These are phyloP conservation scores for Gobio occitaniae DNA, from an alignment of 2,797 vertebrate genomes.

Conservation along the genomic window DNA sequence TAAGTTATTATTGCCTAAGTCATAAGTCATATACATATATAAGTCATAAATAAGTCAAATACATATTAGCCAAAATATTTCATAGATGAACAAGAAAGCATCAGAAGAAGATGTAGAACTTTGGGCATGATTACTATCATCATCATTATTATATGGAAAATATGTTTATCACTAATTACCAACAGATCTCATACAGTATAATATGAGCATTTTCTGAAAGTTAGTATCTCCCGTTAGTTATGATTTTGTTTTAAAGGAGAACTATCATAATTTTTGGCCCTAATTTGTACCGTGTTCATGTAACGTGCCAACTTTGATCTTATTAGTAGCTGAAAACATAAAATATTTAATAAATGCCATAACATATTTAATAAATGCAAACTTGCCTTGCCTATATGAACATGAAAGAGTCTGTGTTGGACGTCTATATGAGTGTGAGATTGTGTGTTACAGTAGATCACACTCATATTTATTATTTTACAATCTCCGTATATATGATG, in stretches of 20 bases:
- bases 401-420: background rate
- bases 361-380: background rate
- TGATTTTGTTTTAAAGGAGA: background rate
- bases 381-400: background rate
- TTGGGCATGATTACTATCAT: background rate
- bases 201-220: background rate
- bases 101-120: background rate
- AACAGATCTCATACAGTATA: background rate
- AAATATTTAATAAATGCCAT: background rate
- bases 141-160: background rate
- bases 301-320: background rate
- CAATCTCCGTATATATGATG: conserved; percentile 24
- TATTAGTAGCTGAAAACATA: background rate
- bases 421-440: background rate
- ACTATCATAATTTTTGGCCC: background rate
- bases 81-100: background rate
- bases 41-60: too few relatives aligned
- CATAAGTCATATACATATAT: too few relatives aligned
- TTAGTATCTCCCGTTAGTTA: background rate
- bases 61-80: background rate
- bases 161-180: background rate
- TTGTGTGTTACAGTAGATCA: background rate
- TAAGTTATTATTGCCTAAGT: too few relatives aligned
- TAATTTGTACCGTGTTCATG: background rate
- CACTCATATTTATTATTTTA: conserved; percentile 19